phyloP scores from a whole-genome alignment of 2,888 invertebrate genomes.

The Pelosia muscerda region DNA sequence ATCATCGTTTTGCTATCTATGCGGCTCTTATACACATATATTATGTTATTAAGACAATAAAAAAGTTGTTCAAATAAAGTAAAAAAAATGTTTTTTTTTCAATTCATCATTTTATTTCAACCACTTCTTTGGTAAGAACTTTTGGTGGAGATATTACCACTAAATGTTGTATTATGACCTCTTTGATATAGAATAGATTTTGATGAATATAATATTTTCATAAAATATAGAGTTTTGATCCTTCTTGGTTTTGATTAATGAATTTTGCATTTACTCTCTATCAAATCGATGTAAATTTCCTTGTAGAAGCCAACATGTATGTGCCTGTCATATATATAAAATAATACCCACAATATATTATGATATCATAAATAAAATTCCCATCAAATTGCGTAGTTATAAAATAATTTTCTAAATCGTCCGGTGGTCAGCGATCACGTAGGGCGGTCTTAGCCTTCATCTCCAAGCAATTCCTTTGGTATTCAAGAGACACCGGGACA shows the following conservation, averaged over 20 bases:
- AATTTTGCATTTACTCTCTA: neutral
- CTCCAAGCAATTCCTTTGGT: constrained; percentile 58
- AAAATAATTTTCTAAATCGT: constrained; percentile 65
- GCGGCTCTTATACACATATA: neutral
- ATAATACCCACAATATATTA: no score
- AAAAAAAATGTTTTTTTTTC: neutral
- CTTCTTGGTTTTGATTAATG: neutral
- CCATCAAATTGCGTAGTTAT: constrained; percentile 45
- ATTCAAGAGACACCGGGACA: constrained; percentile 56
- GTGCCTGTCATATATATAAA: no score
- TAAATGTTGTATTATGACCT: no score
- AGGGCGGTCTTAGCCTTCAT: constrained; percentile 60
- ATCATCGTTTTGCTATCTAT: constrained; percentile 43
- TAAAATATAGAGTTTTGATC: neutral
- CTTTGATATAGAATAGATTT: no score
- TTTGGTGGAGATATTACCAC: no score
- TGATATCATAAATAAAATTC: constrained; percentile 34
- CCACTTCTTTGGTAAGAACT: no score
- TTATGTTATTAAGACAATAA: neutral
- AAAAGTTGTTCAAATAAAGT: neutral
- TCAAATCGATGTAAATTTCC: neutral
- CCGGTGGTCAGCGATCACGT: constrained; percentile 62
- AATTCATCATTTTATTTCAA: no score
- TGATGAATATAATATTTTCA: no score
- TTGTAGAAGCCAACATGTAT: no score